Base-by-base conservation (phyloP, 2,888 invertebrate species). In the Leucophenga maculata region DNA sequence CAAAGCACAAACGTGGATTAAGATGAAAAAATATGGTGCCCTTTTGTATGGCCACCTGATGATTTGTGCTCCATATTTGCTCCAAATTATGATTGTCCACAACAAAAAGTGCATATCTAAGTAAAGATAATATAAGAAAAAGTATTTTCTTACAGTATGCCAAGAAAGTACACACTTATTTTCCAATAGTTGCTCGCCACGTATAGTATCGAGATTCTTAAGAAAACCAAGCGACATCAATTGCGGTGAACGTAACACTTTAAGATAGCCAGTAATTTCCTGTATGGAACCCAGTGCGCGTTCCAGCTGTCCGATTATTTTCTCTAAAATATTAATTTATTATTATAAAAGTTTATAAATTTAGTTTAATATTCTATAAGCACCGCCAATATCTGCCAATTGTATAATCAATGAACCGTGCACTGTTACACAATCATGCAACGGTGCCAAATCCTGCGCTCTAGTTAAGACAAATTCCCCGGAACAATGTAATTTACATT, bases 1-100 rank as follows among this genome's bases (percentile, higher is more conserved):
- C 88, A 13, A 90, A 87, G 79, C 94, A 95, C 20, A 95, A 88
- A 71, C 92, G 92, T 0, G 93, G 93, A 87, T 95, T 95, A 78
- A 92, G 90, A 81, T 94, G 93, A 79, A 95, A 93, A 72, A 91
- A 91, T 18, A 94, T 87, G 0, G 64, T 64, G 32, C 94, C 94
- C 1, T 89, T 90, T 1, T 86, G 78, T 44, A 94, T 90, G 54
- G 86, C 84, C 54, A 91, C 84, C 26, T 86, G 88, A n/a, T 85
- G 86, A 68, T 89, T 87, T 76, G 86, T 86, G 65, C 90, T 84
- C 90, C 91, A 92, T 20, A 94, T 86, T 66, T 92, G 90, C 74
- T 92, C 90, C 70, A 94, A 88, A 85, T 94, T 92, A 69, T 90
- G 90, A 86, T 94, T 94, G 80, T 93, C 92, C 46, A 91, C 88